These are phyloP conservation scores for Crenichthys baileyi DNA, from an alignment of 2,797 vertebrate species.

Conservation along the genomic window DNA sequence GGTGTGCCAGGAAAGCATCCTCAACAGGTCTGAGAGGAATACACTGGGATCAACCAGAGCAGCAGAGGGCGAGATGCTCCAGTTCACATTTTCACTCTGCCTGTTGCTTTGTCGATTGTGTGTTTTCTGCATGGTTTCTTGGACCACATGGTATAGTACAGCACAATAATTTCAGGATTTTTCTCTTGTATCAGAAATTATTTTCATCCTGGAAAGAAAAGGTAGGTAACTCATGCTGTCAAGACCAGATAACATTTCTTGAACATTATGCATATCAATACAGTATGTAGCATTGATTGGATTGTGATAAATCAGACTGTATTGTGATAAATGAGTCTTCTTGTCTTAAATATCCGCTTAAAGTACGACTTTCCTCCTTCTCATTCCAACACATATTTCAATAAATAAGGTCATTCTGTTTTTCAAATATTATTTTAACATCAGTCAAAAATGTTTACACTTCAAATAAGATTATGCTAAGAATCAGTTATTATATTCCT, in stretches of 20 bases:
- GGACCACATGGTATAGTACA: not conserved
- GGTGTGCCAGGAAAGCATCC: slow-evolving; percentile 87
- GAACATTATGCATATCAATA: not conserved
- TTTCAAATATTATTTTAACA: not conserved
- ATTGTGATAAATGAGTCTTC: not conserved
- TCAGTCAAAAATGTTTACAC: not conserved
- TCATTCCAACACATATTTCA: not conserved
- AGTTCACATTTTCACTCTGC: slow-evolving; percentile 27
- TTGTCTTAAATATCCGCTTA: not conserved
- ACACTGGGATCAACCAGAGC: slow-evolving; percentile 19
- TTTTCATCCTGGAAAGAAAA: not conserved
- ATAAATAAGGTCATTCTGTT: not conserved
- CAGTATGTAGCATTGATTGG: not conserved
- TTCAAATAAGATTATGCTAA: not conserved
- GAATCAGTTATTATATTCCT: too few species aligned
- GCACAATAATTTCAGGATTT: not conserved
- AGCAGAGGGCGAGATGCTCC: not conserved
- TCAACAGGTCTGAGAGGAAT: slow-evolving; percentile 58
- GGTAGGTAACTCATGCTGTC: not conserved
- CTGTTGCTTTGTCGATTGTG: not conserved
- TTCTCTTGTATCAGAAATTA: not conserved
- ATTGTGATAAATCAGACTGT: not conserved
- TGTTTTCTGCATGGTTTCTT: not conserved
- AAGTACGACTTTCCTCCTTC: not conserved
- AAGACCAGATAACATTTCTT: not conserved